phyloP scores from a whole-genome alignment of 2,797 vertebrate genomes.

The Pipistrellus pipistrellus region DNA sequence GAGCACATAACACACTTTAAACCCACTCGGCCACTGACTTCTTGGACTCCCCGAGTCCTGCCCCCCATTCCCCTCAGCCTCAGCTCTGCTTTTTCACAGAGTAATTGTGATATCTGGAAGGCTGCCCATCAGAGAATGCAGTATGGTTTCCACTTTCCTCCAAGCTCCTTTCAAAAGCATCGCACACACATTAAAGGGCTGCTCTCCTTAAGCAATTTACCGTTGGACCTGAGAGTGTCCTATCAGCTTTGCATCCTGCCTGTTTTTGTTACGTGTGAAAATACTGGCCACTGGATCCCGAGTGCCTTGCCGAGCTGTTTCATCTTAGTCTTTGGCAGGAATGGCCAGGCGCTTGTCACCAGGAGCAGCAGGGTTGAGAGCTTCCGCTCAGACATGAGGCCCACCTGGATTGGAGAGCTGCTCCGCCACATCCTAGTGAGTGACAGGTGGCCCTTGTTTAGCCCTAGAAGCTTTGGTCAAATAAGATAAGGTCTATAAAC shows the following conservation, averaged over 20 bases:
- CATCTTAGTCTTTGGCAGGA: neutral
- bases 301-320: neutral
- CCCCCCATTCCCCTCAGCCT: neutral
- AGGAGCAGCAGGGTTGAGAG: neutral
- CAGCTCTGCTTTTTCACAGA: constrained; percentile 57
- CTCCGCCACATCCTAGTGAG: neutral
- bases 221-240: neutral
- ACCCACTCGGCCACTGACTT: constrained; percentile 14
- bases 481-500: neutral
- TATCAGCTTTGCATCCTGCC: neutral
- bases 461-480: neutral
- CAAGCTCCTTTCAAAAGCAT: constrained; percentile 39
- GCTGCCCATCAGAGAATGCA: constrained; percentile 32
- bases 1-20: constrained; percentile 49
- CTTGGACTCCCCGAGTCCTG: constrained; percentile 21
- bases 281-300: constrained; percentile 5
- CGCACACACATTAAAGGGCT: neutral
- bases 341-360: neutral
- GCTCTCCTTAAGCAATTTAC: constrained; percentile 64
- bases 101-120: constrained; percentile 55
- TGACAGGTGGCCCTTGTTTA: neutral
- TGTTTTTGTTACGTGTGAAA: constrained; percentile 5
- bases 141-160: constrained; percentile 51
- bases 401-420: neutral
- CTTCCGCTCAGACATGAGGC: neutral